Evolutionary conservation across 2,888 invertebrate genomes (phyloP), one percentile per base, ranked within the genome.

Genomic region (Philereme vetulata): DNA sequence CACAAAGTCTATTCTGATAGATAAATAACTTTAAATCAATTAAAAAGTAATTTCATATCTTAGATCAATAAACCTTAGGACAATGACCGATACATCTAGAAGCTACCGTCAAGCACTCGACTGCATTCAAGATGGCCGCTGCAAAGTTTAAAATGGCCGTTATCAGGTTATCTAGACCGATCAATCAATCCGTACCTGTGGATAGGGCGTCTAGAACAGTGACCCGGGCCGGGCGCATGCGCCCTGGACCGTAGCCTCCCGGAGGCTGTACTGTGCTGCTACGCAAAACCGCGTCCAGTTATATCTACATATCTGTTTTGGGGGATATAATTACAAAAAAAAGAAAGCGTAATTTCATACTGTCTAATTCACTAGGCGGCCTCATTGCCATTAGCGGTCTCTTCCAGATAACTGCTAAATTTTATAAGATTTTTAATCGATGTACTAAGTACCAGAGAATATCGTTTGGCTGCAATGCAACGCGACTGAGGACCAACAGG

Each of bases 131-230:
- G 10, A 62, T 62, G 57, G 62, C 42, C 46, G 32, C 43, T 8
- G 4, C 6, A 51, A 44, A 38, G 38, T 53, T 49, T 46, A 56
- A 57, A 53, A 62, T 62, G 52, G 57, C 53, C 50, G 53, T 53
- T 62, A 38, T 32, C 49, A 42, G 53, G 61, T 50, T 56, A 56
- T 61, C 61, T 51, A 62, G 55, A 44, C 49, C 50, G 49, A 62
- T 62, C 47, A 58, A 62, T 62, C 62, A 62, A 62, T 62, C 46
- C 9, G 34, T 62, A 62, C 62, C 62, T 62, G 62, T 54, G 48
- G 46, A 46, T 60, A 62, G 62, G 62, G 35, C 32, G 42, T 49
- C 62, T 58, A 55, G 62, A 62, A 44, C 62, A 58, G 62, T 56
- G 62, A 59, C 58, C 62, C 47, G 57, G 55, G 45, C 38, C 6